These are phyloP conservation scores for Eulemur rubriventer DNA, from an alignment of 2,797 vertebrate genomes.

Conservation along the genomic window DNA sequence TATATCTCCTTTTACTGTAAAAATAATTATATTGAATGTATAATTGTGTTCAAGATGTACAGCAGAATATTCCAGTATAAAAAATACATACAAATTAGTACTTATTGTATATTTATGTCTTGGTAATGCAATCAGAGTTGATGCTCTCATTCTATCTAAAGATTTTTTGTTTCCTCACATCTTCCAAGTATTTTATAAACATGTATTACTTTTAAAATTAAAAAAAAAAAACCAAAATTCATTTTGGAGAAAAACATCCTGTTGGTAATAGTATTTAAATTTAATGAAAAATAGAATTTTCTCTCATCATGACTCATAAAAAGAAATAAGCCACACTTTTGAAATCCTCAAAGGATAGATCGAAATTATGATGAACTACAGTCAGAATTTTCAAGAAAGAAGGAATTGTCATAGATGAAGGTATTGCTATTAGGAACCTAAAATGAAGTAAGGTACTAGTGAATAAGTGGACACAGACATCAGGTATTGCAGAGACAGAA, in stretches of 20 bases:
- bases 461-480: background rate
- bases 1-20: background rate
- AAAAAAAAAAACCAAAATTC: background rate
- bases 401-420: background rate
- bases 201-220: background rate
- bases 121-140: background rate
- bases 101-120: background rate
- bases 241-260: background rate
- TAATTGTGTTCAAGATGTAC: background rate
- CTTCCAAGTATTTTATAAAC: background rate
- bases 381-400: background rate
- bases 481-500: background rate
- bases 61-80: background rate
- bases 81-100: background rate
- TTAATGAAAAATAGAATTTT: background rate
- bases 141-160: background rate
- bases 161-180: background rate
- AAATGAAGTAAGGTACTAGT: background rate
- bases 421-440: background rate
- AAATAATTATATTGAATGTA: background rate
- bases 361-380: background rate
- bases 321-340: background rate
- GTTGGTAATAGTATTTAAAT: background rate
- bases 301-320: background rate
- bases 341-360: background rate